These are phyloP conservation scores for Grus americana DNA, from an alignment of 2,113 vertebrate species.

Conservation along the genomic window DNA sequence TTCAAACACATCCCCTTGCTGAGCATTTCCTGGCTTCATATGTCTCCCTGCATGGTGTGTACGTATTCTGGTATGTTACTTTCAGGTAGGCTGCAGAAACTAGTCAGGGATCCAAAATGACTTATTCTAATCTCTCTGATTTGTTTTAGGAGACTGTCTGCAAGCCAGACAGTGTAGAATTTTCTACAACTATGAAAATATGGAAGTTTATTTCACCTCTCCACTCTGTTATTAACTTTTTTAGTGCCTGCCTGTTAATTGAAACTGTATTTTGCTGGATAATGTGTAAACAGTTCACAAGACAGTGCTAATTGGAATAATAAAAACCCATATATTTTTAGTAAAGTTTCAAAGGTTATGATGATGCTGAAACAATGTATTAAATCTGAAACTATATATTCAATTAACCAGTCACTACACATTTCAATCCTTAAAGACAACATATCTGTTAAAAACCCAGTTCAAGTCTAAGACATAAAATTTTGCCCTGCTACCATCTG, in stretches of 20 bases:
- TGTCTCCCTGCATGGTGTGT: accelerated
- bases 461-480: background rate
- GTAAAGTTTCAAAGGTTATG: background rate
- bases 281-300: background rate
- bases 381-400: background rate
- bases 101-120: background rate
- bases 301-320: background rate
- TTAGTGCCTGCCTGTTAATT: background rate
- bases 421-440: background rate
- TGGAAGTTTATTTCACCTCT: background rate
- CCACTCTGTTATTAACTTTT: background rate
- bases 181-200: background rate
- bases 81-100: background rate
- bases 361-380: background rate
- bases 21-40: background rate
- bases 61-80: accelerated
- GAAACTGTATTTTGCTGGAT: background rate
- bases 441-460: background rate
- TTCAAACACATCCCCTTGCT: background rate
- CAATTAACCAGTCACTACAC: background rate
- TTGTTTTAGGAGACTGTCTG: background rate
- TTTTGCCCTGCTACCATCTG: background rate
- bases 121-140: background rate
- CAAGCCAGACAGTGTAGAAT: background rate
- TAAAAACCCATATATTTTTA: background rate